Evolutionary conservation across 2,888 invertebrate species (phyloP).

Genomic region (Plebejus melissa): DNA sequence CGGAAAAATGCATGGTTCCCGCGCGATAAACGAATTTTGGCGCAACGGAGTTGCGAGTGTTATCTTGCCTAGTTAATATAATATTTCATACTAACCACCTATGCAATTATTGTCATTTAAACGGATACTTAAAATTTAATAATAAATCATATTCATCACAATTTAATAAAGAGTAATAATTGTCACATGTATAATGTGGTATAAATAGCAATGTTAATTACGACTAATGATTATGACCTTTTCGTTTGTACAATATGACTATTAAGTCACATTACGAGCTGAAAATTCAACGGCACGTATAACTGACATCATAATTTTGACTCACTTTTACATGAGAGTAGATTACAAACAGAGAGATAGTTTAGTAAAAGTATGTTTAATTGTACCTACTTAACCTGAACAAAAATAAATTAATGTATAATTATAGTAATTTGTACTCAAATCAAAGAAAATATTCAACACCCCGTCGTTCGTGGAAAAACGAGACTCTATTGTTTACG

Average conservation of each 20-base stretch:
- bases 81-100: too few species aligned
- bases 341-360: neutral
- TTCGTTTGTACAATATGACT: conserved; percentile 49
- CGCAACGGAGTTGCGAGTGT: too few species aligned
- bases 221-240: neutral
- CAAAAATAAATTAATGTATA: too few species aligned
- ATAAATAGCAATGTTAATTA: neutral
- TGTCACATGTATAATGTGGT: neutral
- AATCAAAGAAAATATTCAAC: too few species aligned
- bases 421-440: too few species aligned
- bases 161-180: neutral
- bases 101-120: too few species aligned
- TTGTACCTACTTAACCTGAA: neutral
- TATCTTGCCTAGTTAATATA: too few species aligned
- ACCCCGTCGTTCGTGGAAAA: too few species aligned
- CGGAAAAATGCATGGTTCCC: too few species aligned
- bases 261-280: conserved; percentile 49
- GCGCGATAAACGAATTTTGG: too few species aligned
- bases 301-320: conserved; percentile 58
- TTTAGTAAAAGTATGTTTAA: neutral
- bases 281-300: conserved; percentile 46
- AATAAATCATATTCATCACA: neutral
- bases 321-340: conserved; percentile 44
- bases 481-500: too few species aligned
- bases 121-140: neutral